Conservation (phyloP, 2,888 invertebrate genomes). For the Opisthograptis luteolata region DNA sequence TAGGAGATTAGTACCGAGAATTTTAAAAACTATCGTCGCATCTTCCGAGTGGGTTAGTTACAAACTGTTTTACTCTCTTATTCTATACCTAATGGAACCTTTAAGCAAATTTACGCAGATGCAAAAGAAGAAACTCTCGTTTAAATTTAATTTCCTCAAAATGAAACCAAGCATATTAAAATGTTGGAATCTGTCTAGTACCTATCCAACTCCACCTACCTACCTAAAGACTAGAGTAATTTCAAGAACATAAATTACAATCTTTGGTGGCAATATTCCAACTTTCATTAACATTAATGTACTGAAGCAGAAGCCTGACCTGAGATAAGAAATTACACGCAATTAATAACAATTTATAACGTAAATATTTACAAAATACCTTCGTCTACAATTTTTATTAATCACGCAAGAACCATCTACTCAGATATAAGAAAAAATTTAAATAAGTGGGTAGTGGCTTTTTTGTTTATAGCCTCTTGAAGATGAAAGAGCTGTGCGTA, state of each 20-base stretch:
- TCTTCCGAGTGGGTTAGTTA: no score
- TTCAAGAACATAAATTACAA: slow-evolving; percentile 17
- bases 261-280: slow-evolving; percentile 20
- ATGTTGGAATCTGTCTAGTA: no score
- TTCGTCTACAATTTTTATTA: slow-evolving; percentile 3
- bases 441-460: slow-evolving; percentile 65
- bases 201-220: no score
- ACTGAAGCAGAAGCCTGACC: slow-evolving; percentile 36
- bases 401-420: slow-evolving; percentile 32
- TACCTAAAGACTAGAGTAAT: not conserved
- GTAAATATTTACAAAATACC: slow-evolving; percentile 47
- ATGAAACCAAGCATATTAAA: no score
- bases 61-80: no score
- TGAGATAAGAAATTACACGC: slow-evolving; percentile 48
- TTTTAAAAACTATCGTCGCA: no score
- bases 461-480: slow-evolving; percentile 72
- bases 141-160: no score
- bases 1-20: no score
- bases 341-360: slow-evolving; percentile 58
- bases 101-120: no score
- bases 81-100: no score
- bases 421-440: slow-evolving; percentile 55
- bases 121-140: no score
- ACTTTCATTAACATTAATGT: slow-evolving; percentile 41
- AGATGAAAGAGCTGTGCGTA: slow-evolving; percentile 67